These are phyloP conservation scores for Xiphophorus couchianus DNA, from an alignment of 2,113 vertebrate species.

Conservation along the genomic window DNA sequence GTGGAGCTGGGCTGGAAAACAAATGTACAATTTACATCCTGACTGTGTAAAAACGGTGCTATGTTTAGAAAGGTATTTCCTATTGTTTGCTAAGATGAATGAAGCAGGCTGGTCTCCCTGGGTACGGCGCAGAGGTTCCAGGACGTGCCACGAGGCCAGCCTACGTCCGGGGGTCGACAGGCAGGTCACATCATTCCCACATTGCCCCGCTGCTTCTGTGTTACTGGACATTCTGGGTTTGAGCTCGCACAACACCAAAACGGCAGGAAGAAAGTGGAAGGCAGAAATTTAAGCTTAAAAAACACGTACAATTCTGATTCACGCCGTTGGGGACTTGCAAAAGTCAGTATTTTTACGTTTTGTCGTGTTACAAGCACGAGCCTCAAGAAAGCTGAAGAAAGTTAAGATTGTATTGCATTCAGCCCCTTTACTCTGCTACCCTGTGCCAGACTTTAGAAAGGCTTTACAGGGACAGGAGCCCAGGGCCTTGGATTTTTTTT, in stretches of 20 bases:
- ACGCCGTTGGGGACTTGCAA: too few relatives aligned
- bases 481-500: too few relatives aligned
- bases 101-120: slow-evolving; percentile 61
- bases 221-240: slow-evolving; percentile 32
- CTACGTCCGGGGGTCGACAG: slow-evolving; percentile 57
- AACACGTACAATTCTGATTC: too few relatives aligned
- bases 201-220: slow-evolving; percentile 5
- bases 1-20: slow-evolving; percentile 74
- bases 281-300: neutral
- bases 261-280: neutral
- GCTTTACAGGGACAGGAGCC: too few relatives aligned
- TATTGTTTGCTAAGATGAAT: slow-evolving; percentile 77
- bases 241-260: slow-evolving; percentile 9
- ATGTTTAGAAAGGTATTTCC: slow-evolving; percentile 84
- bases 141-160: slow-evolving; percentile 65
- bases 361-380: too few relatives aligned
- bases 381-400: too few relatives aligned
- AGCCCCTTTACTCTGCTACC: too few relatives aligned
- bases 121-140: slow-evolving; percentile 61
- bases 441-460: too few relatives aligned
- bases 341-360: too few relatives aligned
- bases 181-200: slow-evolving; percentile 68
- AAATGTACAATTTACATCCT: slow-evolving; percentile 82
- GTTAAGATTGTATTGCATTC: too few relatives aligned
- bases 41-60: slow-evolving; percentile 75